Evolutionary conservation across 2,113 vertebrate genomes (phyloP), one percentile per base, ranked within the genome.

Genomic region (Xiphorhynchus elegans): DNA sequence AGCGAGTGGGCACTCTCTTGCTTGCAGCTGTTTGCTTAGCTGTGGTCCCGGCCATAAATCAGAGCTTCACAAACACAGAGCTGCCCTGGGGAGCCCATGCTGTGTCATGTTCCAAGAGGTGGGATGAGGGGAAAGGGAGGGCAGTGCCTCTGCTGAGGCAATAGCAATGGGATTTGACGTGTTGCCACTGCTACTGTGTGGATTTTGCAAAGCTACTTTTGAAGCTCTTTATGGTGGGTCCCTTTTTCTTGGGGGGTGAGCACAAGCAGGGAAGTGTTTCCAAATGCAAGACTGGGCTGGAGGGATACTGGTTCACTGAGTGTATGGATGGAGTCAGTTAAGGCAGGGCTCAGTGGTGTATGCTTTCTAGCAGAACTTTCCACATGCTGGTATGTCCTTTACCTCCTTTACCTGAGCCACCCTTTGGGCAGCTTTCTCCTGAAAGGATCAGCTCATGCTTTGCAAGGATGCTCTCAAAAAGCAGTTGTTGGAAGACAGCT

Each of bases 161-260:
- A 11, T 21, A 33, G 67, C 63, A 12, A 2, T 18, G 29, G 80
- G 39, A 29, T 81, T 74, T 33, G 42, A 17, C 0, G 1, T 14
- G 31, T 50, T 66, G 28, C 35, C 10, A 3, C 23, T 62, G 64
- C 35, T 35, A 12, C 72, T 6, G 1, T 20, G 10, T 9, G 37
- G 47, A 12, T 67, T 83, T 64, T 89, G 50, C 40, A 84, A 12
- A 87, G 31, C 25, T 37, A 5, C 55, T 28, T 82, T 18, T 28
- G 37, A 60, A 90, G 31, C 23, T 80, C 25, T 33, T 80, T 10
- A 18, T 0, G 0, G 18, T 0, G 4, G 46, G 19, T 19, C 25
- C 79, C 8, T 25, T 5, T 0, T 76, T n/a, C 0, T 1, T 8
- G 24, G 14, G 5, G 21, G 5, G 3, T 0, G 0, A 82, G 39